phyloP scores from a whole-genome alignment of 2,888 invertebrate species.

The Brenthis daphne region DNA sequence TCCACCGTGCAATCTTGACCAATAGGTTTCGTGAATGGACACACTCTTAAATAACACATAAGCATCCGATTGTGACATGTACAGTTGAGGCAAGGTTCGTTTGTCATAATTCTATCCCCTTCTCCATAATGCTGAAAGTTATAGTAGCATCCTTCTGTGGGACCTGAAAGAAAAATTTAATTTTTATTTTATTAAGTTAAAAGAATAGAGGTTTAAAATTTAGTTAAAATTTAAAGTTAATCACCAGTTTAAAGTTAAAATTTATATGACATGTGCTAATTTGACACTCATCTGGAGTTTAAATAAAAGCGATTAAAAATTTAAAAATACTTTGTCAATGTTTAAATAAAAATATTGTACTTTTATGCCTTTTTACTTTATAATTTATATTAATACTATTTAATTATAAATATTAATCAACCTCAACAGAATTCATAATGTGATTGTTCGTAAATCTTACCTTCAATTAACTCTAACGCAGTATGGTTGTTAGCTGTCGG shows the following conservation, averaged over 20 bases:
- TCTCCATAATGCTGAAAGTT: conserved; percentile 96
- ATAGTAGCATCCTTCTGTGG: conserved; percentile 91
- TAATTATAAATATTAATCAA: not conserved
- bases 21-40: conserved; percentile 96
- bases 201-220: not conserved
- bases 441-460: conserved; percentile 50
- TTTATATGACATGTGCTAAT: too few species aligned
- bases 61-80: conserved; percentile 97
- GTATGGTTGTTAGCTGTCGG: conserved; percentile 84
- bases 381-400: not conserved
- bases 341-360: not conserved
- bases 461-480: conserved; percentile 85
- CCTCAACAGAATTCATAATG: not conserved
- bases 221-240: not conserved
- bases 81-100: conserved; percentile 97
- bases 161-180: conserved; percentile 63
- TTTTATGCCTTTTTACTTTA: not conserved
- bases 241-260: too few species aligned
- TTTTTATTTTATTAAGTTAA: not conserved
- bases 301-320: not conserved
- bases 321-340: not conserved
- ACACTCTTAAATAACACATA: conserved; percentile 96
- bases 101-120: conserved; percentile 95
- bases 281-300: not conserved
- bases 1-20: conserved; percentile 95